phyloP scores from a whole-genome alignment of 2,888 invertebrate genomes.

The Drosophila maculinotata region DNA sequence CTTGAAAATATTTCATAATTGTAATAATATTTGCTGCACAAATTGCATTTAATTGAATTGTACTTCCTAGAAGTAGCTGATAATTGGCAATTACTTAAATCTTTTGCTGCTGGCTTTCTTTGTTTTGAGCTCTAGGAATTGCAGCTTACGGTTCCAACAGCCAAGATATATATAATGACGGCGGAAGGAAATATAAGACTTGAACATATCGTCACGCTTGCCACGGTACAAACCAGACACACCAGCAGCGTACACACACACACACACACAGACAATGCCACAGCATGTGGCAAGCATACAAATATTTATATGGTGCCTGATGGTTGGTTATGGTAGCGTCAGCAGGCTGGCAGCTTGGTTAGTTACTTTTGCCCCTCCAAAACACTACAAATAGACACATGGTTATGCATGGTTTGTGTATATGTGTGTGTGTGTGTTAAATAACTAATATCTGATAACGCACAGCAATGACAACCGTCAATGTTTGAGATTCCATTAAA shows the following conservation, averaged over 20 bases:
- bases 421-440: conserved; percentile 8
- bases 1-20: too few species aligned
- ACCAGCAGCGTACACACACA: conserved; percentile 9
- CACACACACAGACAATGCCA: conserved; percentile 1
- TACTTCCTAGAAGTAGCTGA: too few species aligned
- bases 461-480: conserved; percentile 29
- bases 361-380: conserved; percentile 19
- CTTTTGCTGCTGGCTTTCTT: too few species aligned
- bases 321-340: conserved; percentile 13
- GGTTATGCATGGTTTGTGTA: conserved; percentile 9
- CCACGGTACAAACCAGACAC: conserved; percentile 7
- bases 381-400: conserved; percentile 3
- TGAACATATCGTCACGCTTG: conserved; percentile 41
- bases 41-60: too few species aligned
- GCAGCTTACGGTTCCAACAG: too few species aligned
- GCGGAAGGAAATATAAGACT: too few species aligned
- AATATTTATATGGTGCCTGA: conserved; percentile 51
- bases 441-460: conserved; percentile 49
- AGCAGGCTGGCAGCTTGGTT: conserved; percentile 26
- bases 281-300: conserved; percentile 41
- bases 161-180: too few species aligned
- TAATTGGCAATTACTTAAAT: too few species aligned
- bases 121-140: too few species aligned
- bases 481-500: conserved; percentile 62
- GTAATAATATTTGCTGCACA: too few species aligned